Evolutionary conservation across 2,888 invertebrate genomes (phyloP), one percentile per base, ranked within the genome.

Genomic region (Ditylenchus weischeri): DNA sequence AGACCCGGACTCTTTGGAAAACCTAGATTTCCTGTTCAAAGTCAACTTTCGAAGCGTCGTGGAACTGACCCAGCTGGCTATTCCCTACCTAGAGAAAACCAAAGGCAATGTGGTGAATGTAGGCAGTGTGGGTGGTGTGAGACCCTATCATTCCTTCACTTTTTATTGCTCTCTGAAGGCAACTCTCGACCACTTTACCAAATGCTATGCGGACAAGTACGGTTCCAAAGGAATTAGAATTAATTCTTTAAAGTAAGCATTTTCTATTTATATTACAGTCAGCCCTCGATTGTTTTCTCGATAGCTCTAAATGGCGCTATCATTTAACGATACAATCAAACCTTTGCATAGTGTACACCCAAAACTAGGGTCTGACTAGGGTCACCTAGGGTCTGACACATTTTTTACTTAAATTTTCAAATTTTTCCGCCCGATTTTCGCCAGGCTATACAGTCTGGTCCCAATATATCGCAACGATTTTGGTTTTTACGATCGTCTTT

Each of bases 71-170:
- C 67, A 63, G 15, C 65, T 67, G 51, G 59, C 50, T 21, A 50
- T 59, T 11, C 67, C 67, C 18, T 65, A 67, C 23, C 47, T 67
- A 1, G 57, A 67, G 35, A 59, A 67, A 18, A 50, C 38, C 35
- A 67, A 65, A 19, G 67, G 67, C 11, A 50, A 59, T 50, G 67
- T 67, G n/a, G 67, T 67, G 23, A 67, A 67, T 43, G 54, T 67
- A 19, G 65, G 67, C 65, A 67, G 67, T 48, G 62, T 67, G 29
- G 67, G 64, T 23, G 50, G 60, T 23, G 64, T 48, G 43, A 43
- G 59, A n/a, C 49, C 67, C 13, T 64, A 19, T 58, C 23, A 35
- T 23, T 10, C 62, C 51, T 62, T 64, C 36, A 47, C 65, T 18
- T 62, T 64, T 50, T 67, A 67, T 51, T 51, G 64, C 15, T 67